Percentiles rank a stretch among this genome's conserved stretches.
Evolutionary conservation across 2,113 vertebrate species (phyloP).

Genomic region (Setophaga petechia): DNA sequence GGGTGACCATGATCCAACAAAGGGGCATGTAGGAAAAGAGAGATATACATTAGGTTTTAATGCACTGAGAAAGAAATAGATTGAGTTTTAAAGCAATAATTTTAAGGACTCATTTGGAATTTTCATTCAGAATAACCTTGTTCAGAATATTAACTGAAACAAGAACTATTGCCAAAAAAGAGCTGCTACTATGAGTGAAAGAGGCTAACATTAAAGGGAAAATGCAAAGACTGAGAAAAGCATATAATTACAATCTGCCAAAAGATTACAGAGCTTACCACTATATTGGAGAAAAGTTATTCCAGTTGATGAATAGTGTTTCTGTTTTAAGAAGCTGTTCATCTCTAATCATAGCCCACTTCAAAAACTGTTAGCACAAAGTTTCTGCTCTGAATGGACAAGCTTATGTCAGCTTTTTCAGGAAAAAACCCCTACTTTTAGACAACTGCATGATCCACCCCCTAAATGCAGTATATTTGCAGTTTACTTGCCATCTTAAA

Average conservation of each 20-base stretch:
- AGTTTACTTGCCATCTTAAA: background rate
- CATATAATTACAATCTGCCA: background rate
- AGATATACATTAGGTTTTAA: background rate
- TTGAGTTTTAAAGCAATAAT: background rate
- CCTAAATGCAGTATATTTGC: background rate
- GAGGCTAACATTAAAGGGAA: background rate
- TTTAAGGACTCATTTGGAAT: background rate
- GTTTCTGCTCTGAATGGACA: background rate
- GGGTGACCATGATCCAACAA: background rate
- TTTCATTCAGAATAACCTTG: background rate
- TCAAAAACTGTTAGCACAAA: background rate
- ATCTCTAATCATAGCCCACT: background rate
- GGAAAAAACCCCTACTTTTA: background rate
- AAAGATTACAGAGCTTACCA: background rate
- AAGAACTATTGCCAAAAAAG: background rate
- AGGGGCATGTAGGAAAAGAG: accelerated
- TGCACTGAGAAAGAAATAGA: background rate
- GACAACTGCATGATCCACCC: background rate
- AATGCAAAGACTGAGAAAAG: background rate
- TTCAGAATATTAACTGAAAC: background rate
- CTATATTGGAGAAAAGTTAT: background rate
- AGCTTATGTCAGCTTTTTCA: background rate
- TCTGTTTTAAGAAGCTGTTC: background rate
- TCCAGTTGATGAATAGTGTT: background rate
- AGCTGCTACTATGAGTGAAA: background rate